Base-by-base conservation (phyloP, 2,797 vertebrate genomes). In the Cuniculus paca region DNA sequence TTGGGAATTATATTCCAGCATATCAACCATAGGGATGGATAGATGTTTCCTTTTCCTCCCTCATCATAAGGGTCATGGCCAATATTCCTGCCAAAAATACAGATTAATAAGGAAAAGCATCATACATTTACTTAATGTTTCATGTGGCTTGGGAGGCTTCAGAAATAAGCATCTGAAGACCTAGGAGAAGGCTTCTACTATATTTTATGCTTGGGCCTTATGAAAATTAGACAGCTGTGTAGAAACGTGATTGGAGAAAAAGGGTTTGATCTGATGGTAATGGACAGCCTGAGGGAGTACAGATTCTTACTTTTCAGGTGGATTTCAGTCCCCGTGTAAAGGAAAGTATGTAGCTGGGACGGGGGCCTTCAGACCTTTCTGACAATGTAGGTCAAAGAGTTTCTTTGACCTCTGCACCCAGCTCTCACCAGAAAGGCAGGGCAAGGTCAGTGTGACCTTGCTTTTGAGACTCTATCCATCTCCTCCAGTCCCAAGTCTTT, bases 1-100 rank as follows among this genome's bases (percentile, higher is more conserved):
- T 87, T 87, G 39, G 22, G 91, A 97, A 80, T 93, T 92, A 68
- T 39, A 50, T 42, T 94, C 24, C 17, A 86, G 65, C 84, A 34
- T 93, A 77, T 93, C 31, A 75, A 20, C 45, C 28, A 9, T 50
- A 36, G 26, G 39, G 36, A 28, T 48, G 22, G 42, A 65, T 56
- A 48, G 48, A 56, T 48, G 2, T 60, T 10, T 13, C 13, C 39
- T 22, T 52, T 56, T n/a, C 42, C 28, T 19, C 14, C 19, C 12
- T 5, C 72, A 22, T 78, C 28, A 39, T n/a, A 36, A 90, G 36
- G 26, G 42, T 58, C 24, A 58, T 36, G 28, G 22, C 52, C 39
- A 12, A 24, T 5, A 14, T 14, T 63, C 63, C 42, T 58, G 20
- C n/a, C 77, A 54, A 61, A 85, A 80, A 90, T 28, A n/a, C 72